These are phyloP conservation scores for Gymnorhina tibicen DNA, from an alignment of 2,113 vertebrate species.

Conservation along the genomic window DNA sequence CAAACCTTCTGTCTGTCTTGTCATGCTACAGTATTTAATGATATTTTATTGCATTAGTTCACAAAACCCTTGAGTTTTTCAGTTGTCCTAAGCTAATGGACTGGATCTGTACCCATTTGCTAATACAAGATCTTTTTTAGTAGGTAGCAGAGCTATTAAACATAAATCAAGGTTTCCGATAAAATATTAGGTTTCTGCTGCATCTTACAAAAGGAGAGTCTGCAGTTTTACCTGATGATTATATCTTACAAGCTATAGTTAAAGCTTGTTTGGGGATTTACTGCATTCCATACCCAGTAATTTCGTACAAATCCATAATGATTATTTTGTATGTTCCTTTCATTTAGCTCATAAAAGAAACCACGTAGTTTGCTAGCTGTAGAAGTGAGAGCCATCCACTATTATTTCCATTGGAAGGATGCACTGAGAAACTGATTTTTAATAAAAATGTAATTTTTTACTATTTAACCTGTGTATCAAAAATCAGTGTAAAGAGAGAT, in stretches of 20 bases:
- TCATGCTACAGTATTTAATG: constrained; percentile 75
- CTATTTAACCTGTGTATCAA: neutral
- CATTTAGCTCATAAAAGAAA: constrained; percentile 62
- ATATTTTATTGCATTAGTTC: constrained; percentile 78
- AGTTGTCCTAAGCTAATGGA: constrained; percentile 75
- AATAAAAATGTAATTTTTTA: neutral
- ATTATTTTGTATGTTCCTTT: constrained; percentile 59
- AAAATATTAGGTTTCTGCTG: constrained; percentile 61
- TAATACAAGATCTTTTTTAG: constrained; percentile 72
- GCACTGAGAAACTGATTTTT: neutral
- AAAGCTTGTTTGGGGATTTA: constrained; percentile 54
- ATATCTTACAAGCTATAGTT: neutral
- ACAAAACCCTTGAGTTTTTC: constrained; percentile 72
- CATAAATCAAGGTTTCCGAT: constrained; percentile 66
- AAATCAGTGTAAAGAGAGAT: neutral
- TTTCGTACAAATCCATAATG: constrained; percentile 56
- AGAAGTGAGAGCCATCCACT: neutral
- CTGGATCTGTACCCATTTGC: constrained; percentile 76
- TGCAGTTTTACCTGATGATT: neutral
- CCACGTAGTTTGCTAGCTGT: neutral
- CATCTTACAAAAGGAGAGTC: constrained; percentile 1
- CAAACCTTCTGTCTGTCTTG: constrained; percentile 73
- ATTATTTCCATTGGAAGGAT: neutral
- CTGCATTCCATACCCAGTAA: constrained; percentile 50
- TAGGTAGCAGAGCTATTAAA: constrained; percentile 62